Conservation (phyloP, 2,113 vertebrate species). For the Aplodontia rufa region DNA sequence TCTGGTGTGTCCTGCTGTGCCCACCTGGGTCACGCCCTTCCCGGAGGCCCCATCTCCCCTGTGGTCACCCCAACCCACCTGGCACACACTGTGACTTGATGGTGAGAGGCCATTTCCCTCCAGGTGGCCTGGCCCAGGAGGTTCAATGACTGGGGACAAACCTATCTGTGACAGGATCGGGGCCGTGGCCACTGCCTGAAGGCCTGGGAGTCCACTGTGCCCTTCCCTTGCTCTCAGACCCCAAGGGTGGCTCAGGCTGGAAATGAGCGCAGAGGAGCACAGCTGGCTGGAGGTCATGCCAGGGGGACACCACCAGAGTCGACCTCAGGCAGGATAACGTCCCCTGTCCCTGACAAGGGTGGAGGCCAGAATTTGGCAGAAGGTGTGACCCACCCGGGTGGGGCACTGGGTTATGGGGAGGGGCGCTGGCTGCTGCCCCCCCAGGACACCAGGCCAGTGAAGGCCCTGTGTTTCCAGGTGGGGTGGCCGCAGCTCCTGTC, state of each 20-base stretch:
- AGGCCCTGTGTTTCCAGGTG: rapidly evolving
- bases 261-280: background rate
- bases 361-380: background rate
- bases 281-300: background rate
- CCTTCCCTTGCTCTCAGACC: background rate
- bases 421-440: background rate
- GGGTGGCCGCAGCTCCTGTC: background rate
- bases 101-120: rapidly evolving
- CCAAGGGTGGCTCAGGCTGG: background rate
- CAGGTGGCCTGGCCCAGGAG: rapidly evolving
- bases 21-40: rapidly evolving
- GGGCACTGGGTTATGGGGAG: rapidly evolving
- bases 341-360: rapidly evolving
- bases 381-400: rapidly evolving
- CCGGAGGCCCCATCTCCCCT: background rate
- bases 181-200: rapidly evolving
- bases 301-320: background rate
- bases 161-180: rapidly evolving
- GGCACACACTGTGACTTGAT: background rate
- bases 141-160: too few species aligned
- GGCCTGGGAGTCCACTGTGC: background rate
- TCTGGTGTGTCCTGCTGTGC: background rate
- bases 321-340: rapidly evolving
- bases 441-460: background rate
- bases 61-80: rapidly evolving